Evolutionary conservation across 1,140 invertebrate species (phyloP).

Genomic region (Cylas formicarius): DNA sequence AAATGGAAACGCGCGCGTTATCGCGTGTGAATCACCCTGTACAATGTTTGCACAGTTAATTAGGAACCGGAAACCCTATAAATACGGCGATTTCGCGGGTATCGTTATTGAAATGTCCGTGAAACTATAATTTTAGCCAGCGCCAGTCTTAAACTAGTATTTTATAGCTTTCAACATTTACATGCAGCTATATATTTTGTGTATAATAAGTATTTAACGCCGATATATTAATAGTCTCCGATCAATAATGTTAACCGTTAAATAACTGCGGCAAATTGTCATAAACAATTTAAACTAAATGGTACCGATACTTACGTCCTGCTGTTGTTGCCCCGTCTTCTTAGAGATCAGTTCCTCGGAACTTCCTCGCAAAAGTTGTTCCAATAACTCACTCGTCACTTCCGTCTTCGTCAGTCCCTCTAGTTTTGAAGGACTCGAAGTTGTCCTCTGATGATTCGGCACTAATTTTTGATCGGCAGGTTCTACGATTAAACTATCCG

Average conservation of each 20-base stretch:
- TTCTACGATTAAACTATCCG: constrained; percentile 42
- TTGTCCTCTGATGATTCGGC: constrained; percentile 64
- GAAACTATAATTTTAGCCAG: too few species aligned
- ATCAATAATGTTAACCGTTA: not conserved
- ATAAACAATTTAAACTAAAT: too few species aligned
- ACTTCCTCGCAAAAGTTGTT: constrained; percentile 64
- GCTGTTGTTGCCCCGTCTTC: constrained; percentile 35
- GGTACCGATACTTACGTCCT: constrained; percentile 52
- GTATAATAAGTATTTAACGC: not conserved
- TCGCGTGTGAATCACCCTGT: too few species aligned
- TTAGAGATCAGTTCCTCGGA: constrained; percentile 62
- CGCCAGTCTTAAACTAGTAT: too few species aligned
- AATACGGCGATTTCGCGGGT: too few species aligned
- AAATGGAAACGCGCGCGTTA: too few species aligned
- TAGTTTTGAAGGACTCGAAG: constrained; percentile 70
- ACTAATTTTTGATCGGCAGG: constrained; percentile 39
- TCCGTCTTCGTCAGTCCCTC: constrained; percentile 50
- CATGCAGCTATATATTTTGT: too few species aligned
- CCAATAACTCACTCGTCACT: constrained; percentile 59
- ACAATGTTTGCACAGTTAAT: too few species aligned
- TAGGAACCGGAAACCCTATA: too few species aligned
- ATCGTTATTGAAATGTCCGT: too few species aligned
- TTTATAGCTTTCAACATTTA: too few species aligned
- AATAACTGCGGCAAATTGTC: constrained; percentile 1
- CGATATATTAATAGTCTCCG: not conserved